Conservation (phyloP, 2,113 vertebrate species). For the Nothoprocta perdicaria region DNA sequence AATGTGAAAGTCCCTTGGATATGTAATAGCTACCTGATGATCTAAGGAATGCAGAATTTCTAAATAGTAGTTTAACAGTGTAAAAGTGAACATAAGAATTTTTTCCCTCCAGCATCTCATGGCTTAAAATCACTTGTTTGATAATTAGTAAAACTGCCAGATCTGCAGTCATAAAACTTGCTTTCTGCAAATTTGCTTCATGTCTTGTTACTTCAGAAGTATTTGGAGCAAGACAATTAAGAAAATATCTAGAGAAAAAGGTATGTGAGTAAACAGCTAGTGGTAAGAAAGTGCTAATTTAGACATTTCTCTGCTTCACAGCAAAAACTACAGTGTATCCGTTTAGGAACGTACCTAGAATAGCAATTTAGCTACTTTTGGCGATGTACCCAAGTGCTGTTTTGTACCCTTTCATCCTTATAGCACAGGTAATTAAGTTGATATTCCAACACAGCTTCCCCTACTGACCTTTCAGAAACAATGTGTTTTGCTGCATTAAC, state of each 20-base stretch:
- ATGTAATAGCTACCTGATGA: neutral
- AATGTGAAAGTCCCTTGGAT: conserved; percentile 30
- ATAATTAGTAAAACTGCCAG: conserved; percentile 49
- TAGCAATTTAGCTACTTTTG: conserved; percentile 51
- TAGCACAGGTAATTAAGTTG: conserved; percentile 78
- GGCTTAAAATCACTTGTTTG: conserved; percentile 36
- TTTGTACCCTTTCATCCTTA: conserved; percentile 39
- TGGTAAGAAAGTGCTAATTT: conserved; percentile 65
- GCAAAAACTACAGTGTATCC: neutral
- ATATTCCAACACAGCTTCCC: conserved; percentile 75
- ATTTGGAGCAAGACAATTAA: conserved; percentile 44
- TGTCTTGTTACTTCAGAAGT: conserved; percentile 23
- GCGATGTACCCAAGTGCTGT: neutral
- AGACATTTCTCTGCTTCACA: conserved; percentile 16
- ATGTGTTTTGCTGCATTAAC: conserved; percentile 84
- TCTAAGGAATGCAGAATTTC: neutral
- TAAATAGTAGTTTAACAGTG: conserved; percentile 4
- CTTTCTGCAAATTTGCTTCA: conserved; percentile 44
- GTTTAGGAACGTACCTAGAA: neutral
- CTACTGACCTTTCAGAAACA: conserved; percentile 82
- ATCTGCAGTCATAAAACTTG: neutral
- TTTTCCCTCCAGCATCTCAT: neutral
- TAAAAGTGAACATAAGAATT: neutral
- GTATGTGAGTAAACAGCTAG: conserved; percentile 15
- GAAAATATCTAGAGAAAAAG: conserved; percentile 18